phyloP scores from a whole-genome alignment of 2,113 vertebrate species.

The Stomatorhinus ivindoensis region DNA sequence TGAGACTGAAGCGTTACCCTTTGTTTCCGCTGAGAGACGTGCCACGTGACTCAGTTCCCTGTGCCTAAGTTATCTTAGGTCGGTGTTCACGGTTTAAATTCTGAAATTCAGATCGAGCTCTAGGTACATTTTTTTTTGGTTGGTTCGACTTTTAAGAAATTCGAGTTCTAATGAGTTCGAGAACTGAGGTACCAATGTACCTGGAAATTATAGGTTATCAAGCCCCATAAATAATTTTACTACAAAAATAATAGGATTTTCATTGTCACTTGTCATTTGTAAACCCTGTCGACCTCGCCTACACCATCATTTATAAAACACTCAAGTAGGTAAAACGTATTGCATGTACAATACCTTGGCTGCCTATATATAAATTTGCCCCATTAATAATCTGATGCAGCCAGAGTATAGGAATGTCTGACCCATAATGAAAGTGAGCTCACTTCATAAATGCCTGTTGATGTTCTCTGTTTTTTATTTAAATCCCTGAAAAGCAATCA shows the following conservation, averaged over 20 bases:
- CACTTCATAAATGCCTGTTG: neutral
- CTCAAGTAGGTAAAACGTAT: neutral
- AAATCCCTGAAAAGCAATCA: neutral
- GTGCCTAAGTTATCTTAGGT: too few species aligned
- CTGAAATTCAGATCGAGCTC: too few species aligned
- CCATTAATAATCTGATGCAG: neutral
- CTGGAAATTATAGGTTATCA: neutral
- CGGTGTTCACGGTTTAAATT: too few species aligned
- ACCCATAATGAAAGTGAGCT: neutral
- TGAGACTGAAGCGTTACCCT: too few species aligned
- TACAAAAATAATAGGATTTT: neutral
- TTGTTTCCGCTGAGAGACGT: too few species aligned
- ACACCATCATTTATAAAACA: neutral
- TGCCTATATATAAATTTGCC: neutral
- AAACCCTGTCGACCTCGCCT: neutral
- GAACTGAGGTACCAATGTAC: too few species aligned
- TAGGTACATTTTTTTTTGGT: too few species aligned
- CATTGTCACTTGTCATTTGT: neutral
- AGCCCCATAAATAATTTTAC: neutral
- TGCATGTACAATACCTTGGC: neutral
- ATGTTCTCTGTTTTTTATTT: neutral
- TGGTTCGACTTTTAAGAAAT: too few species aligned
- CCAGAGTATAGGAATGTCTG: neutral
- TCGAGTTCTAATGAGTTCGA: too few species aligned
- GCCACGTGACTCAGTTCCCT: too few species aligned